Percentiles rank a stretch among this genome's conserved stretches.
These are phyloP conservation scores for Oligia fasciuncula DNA, from an alignment of 2,888 invertebrate genomes.

Conservation along the genomic window DNA sequence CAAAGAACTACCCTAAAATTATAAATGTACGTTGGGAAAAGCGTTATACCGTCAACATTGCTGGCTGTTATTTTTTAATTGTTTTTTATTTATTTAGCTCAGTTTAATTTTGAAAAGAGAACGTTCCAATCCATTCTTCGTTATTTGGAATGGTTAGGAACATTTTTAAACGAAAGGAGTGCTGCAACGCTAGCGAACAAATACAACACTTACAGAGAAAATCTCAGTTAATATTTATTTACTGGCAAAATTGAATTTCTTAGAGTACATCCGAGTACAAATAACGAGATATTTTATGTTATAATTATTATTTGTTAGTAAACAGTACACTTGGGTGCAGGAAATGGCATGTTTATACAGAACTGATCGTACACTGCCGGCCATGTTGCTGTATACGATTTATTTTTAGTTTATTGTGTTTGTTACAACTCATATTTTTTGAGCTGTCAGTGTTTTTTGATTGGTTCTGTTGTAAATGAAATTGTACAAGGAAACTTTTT, in stretches of 20 bases:
- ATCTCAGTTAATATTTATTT: slow-evolving; percentile 36
- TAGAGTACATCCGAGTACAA: neutral
- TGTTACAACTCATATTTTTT: slow-evolving; percentile 1
- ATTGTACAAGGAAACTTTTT: neutral
- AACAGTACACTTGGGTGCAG: slow-evolving; percentile 50
- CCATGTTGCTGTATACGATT: slow-evolving; percentile 31
- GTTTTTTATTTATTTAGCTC: neutral
- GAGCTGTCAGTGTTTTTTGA: neutral
- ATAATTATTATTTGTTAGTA: slow-evolving; percentile 58
- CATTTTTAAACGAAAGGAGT: neutral
- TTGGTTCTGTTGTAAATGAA: neutral
- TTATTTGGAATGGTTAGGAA: neutral
- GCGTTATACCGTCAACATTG: slow-evolving; percentile 2
- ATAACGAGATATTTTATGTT: slow-evolving; percentile 38
- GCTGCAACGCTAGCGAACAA: neutral
- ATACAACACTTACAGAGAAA: slow-evolving; percentile 6
- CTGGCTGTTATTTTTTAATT: slow-evolving; percentile 17
- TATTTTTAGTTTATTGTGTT: slow-evolving; percentile 36
- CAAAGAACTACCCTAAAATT: slow-evolving; percentile 2
- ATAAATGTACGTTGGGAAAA: neutral
- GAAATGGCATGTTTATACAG: slow-evolving; percentile 57
- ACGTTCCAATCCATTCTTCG: too few species aligned
- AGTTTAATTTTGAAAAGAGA: slow-evolving; percentile 6
- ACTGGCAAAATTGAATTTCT: slow-evolving; percentile 32
- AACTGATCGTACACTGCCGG: slow-evolving; percentile 43